Base-by-base conservation (phyloP, 1,140 invertebrate genomes). In the Melipona quadrifasciata region DNA sequence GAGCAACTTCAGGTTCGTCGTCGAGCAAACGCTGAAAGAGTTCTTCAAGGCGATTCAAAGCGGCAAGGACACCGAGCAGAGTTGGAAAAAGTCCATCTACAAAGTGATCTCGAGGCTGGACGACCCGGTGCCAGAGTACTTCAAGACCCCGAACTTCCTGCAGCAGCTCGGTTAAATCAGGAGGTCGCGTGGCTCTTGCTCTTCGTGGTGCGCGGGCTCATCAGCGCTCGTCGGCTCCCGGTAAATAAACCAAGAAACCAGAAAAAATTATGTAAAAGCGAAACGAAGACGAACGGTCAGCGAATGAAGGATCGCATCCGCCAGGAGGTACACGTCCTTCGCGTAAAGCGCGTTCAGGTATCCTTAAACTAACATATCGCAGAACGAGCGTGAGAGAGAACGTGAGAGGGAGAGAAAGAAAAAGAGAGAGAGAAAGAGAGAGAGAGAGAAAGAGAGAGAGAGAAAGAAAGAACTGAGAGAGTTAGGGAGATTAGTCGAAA, bases 61-160 rank as follows among this genome's bases (percentile, higher is more conserved):
- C 91, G 98, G 98, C 85, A 99, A 99, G 95, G 99, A 99, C 95
- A 95, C 97, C 47, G 99, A 99, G 95, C 99, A 99, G 93, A 99
- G 99, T 86, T 99, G 99, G 99, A 99, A 99, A 96, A 99, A 99
- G 95, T 97, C 98, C 89, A 99, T 99, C 95, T 99, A 99, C 96
- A 99, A 99, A 95, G 97, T 99, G 90, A 99, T 99, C 93, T 99
- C 99, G 87, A 97, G 99, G 93, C 96, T 99, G 95, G 99, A 99
- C 95, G 99, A 99, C 95, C 97, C 97, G 65, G 98, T 99, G 87
- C 99, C 99, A 82, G 99, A 99, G 94, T 99, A 99, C 96, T 99
- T 99, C 97, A 99, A 99, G 95, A 98, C 98, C 89, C 98, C 99
- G 68, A 99, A 99, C 96, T 99, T 99, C 96, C 97, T 99, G 94